These are phyloP conservation scores for Lasioglossum marginatum DNA, from an alignment of 2,888 invertebrate genomes.

Conservation along the genomic window DNA sequence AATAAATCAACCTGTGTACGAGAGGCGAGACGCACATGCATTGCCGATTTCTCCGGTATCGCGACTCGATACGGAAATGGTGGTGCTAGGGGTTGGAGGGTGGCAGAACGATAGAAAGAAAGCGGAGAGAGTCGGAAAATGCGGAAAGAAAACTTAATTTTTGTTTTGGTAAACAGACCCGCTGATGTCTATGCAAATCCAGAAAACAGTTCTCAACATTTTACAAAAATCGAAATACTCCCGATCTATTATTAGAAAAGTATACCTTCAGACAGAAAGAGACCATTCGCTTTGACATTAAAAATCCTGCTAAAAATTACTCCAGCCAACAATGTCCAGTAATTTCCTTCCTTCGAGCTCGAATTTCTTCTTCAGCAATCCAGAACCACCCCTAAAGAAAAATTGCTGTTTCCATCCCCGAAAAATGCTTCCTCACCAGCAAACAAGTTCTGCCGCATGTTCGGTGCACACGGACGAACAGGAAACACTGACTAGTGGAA, in stretches of 20 bases:
- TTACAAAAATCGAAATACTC: not conserved
- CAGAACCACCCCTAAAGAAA: not conserved
- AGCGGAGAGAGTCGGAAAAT: not conserved
- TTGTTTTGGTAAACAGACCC: not conserved
- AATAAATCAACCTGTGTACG: slow-evolving; percentile 80
- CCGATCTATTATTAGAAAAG: too few species aligned
- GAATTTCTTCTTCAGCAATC: not conserved
- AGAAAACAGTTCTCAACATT: not conserved
- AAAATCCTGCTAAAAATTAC: not conserved
- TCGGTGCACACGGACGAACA: not conserved
- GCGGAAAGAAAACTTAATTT: slow-evolving; percentile 17
- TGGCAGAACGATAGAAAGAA: slow-evolving; percentile 1
- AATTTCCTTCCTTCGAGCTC: not conserved
- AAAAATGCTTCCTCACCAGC: not conserved
- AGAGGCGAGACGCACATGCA: slow-evolving; percentile 66
- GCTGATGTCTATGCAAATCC: not conserved
- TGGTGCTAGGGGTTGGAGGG: slow-evolving; percentile 39
- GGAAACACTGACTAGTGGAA: not conserved
- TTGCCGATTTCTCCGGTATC: slow-evolving; percentile 79
- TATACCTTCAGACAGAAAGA: too few species aligned
- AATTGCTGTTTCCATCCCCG: not conserved
- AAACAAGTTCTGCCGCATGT: not conserved
- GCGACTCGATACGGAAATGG: slow-evolving; percentile 81
- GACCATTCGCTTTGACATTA: not conserved
- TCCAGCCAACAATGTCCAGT: not conserved